Evolutionary conservation across 1,140 invertebrate species (phyloP).

Genomic region (Orius insidiosus): DNA sequence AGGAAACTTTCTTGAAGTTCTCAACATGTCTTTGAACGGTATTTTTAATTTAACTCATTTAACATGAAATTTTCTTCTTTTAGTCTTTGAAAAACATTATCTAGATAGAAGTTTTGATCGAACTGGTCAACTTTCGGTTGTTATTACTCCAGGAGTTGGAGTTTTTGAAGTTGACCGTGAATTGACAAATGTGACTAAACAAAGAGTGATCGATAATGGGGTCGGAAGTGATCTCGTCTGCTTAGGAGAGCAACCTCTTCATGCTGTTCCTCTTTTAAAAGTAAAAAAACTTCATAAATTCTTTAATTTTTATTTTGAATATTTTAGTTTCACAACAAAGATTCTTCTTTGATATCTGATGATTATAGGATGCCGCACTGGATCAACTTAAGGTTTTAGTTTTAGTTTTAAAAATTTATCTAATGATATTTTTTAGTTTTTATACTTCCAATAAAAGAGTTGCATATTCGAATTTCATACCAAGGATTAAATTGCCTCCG

Average conservation of each 20-base stretch:
- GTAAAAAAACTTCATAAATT: slow-evolving; percentile 33
- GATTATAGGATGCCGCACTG: slow-evolving; percentile 98
- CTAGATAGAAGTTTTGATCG: slow-evolving; percentile 93
- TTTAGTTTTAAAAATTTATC: not conserved
- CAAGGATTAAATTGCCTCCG: slow-evolving; percentile 77
- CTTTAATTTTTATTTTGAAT: no score
- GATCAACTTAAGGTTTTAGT: slow-evolving; percentile 75
- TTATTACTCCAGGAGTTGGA: slow-evolving; percentile 94
- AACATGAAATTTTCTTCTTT: slow-evolving; percentile 22
- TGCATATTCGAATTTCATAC: slow-evolving; percentile 79
- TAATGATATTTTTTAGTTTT: slow-evolving; percentile 43
- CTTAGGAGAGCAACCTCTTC: slow-evolving; percentile 96
- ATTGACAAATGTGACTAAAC: slow-evolving; percentile 94
- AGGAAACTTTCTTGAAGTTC: slow-evolving; percentile 95
- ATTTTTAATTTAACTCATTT: slow-evolving; percentile 19
- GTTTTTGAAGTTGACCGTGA: slow-evolving; percentile 95
- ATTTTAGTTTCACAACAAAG: slow-evolving; percentile 78
- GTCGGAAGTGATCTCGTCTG: slow-evolving; percentile 89
- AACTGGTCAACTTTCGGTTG: slow-evolving; percentile 92
- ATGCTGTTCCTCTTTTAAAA: slow-evolving; percentile 91
- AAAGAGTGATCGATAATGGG: slow-evolving; percentile 95
- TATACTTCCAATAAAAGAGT: slow-evolving; percentile 89
- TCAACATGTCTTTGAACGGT: slow-evolving; percentile 97
- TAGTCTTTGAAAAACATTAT: slow-evolving; percentile 97
- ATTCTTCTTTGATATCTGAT: slow-evolving; percentile 63